Conservation (phyloP, 1,140 invertebrate species). For the Polypedilum pembai region DNA sequence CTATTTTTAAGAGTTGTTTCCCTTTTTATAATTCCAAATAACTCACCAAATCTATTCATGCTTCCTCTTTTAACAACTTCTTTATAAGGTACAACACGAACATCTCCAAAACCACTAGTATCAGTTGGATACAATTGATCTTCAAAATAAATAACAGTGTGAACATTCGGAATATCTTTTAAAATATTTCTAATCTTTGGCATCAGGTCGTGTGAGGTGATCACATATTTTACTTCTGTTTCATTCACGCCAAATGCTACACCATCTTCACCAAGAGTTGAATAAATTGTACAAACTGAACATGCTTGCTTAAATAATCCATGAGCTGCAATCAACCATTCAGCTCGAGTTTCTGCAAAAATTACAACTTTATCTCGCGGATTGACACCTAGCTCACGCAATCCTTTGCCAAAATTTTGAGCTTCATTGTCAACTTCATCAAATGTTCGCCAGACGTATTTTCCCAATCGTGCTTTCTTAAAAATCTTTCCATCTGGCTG, state of each 20-base stretch:
- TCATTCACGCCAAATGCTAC: conserved; percentile 92
- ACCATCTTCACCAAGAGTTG: conserved; percentile 93
- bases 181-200: conserved; percentile 81
- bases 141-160: conserved; percentile 82
- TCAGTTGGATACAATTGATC: conserved; percentile 69
- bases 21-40: neutral
- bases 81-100: neutral
- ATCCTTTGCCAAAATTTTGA: conserved; percentile 63
- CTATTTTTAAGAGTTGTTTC: no score
- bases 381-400: conserved; percentile 58
- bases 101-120: conserved; percentile 57
- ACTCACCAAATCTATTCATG: neutral
- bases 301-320: conserved; percentile 90
- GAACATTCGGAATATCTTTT: conserved; percentile 57
- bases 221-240: conserved; percentile 85
- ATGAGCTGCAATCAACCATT: conserved; percentile 94
- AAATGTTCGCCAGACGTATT: conserved; percentile 87
- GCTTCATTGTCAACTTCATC: conserved; percentile 59
- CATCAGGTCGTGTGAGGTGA: conserved; percentile 81
- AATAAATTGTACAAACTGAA: conserved; percentile 92
- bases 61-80: neutral
- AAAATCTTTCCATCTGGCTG: conserved; percentile 92
- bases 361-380: conserved; percentile 74
- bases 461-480: conserved; percentile 92
- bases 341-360: conserved; percentile 92